A percentile compares a stretch with the other conserved stretches of the same genome.
Evolutionary conservation across 2,888 invertebrate species (phyloP).

Genomic region (Neoascia interrupta): DNA sequence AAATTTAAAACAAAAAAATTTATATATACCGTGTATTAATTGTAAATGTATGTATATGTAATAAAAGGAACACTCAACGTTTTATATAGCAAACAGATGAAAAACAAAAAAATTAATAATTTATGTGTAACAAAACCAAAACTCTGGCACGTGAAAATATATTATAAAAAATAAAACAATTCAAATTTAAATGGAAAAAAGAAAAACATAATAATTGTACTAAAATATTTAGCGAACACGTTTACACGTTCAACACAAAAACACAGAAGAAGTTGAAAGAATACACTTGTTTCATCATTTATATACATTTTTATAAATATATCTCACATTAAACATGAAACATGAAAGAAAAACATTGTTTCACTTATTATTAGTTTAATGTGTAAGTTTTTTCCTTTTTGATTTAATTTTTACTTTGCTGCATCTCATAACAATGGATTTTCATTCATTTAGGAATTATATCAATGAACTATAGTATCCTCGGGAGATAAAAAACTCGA

Average conservation of each 20-base stretch:
- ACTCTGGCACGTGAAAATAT: neutral
- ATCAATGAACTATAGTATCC: constrained; percentile 12
- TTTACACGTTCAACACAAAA: constrained; percentile 38
- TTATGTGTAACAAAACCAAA: neutral
- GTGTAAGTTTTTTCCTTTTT: constrained; percentile 5
- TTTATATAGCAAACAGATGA: constrained; percentile 6
- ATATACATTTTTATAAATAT: constrained; percentile 60
- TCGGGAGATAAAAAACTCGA: constrained; percentile 34
- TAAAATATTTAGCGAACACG: constrained; percentile 25
- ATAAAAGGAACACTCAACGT: constrained; percentile 14
- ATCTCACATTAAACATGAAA: constrained; percentile 46
- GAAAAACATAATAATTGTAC: constrained; percentile 20
- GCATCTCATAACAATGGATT: constrained; percentile 42
- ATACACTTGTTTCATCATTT: constrained; percentile 31
- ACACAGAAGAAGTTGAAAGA: neutral
- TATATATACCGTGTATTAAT: constrained; percentile 65
- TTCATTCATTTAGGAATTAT: constrained; percentile 42
- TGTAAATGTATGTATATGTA: constrained; percentile 67
- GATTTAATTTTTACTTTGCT: constrained; percentile 1
- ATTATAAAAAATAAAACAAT: constrained; percentile 39
- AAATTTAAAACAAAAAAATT: constrained; percentile 52
- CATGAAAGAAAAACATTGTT: constrained; percentile 6
- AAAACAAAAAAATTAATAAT: constrained; percentile 8
- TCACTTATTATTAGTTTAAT: constrained; percentile 1
- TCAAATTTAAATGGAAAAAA: constrained; percentile 39